Percentiles rank a stretch among this genome's conserved stretches.
These are phyloP conservation scores for Leptopilina drosophilae DNA, from an alignment of 2,888 invertebrate genomes.

Conservation along the genomic window DNA sequence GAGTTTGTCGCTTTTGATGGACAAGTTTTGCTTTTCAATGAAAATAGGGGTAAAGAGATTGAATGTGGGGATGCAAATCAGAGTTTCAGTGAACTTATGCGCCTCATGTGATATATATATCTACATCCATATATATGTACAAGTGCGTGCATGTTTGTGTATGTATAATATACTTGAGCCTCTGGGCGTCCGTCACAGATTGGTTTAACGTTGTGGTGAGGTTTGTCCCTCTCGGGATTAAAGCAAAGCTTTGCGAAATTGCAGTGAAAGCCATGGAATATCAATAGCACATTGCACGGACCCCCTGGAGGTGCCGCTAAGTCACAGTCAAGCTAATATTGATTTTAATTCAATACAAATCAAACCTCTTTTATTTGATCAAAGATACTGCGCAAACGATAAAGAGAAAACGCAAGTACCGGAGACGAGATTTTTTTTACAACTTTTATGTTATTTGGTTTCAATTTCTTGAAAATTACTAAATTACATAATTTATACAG, in stretches of 20 bases:
- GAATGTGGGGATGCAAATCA: slow-evolving; percentile 42
- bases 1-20: slow-evolving; percentile 46
- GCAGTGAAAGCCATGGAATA: slow-evolving; percentile 68
- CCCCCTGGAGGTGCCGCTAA: slow-evolving; percentile 53
- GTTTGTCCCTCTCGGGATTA: slow-evolving; percentile 66
- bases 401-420: too few species aligned
- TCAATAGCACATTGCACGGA: slow-evolving; percentile 64
- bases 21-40: slow-evolving; percentile 3
- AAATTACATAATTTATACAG: too few species aligned
- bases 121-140: slow-evolving; percentile 36
- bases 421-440: too few species aligned
- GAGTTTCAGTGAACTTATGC: slow-evolving; percentile 44
- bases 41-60: slow-evolving; percentile 33
- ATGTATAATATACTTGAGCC: neutral
- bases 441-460: too few species aligned
- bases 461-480: too few species aligned
- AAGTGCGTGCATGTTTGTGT: too few species aligned
- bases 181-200: slow-evolving; percentile 53
- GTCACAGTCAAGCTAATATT: slow-evolving; percentile 58
- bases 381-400: neutral
- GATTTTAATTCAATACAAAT: slow-evolving; percentile 62
- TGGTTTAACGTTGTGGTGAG: slow-evolving; percentile 57
- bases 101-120: slow-evolving; percentile 18
- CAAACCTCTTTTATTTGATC: neutral
- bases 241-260: slow-evolving; percentile 70